Evolutionary conservation across 37 sponge, comb jelly and placozoan species (phyloP).

Genomic region (Axinella damicornis): DNA sequence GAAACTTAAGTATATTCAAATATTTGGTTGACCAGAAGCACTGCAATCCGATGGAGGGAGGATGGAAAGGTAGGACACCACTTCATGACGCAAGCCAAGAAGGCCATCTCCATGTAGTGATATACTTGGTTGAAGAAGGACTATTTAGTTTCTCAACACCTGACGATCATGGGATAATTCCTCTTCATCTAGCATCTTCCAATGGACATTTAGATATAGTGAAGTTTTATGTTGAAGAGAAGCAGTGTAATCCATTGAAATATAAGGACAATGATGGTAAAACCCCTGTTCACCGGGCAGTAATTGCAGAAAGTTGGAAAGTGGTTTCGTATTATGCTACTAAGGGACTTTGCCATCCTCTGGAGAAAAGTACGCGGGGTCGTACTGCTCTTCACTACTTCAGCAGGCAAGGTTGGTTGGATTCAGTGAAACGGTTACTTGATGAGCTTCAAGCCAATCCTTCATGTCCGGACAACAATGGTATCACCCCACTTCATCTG

Average conservation of each 20-base stretch:
- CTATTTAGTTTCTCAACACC: background rate
- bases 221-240: background rate
- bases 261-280: background rate
- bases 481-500: background rate
- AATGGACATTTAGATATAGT: conserved; percentile 11
- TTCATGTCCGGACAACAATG: background rate
- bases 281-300: conserved; percentile 4
- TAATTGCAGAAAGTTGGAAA: background rate
- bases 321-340: background rate
- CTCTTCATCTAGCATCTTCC: conserved; percentile 9
- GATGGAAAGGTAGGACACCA: conserved; percentile 10
- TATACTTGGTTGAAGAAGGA: conserved; percentile 1
- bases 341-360: background rate
- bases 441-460: conserved; percentile 7
- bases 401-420: background rate
- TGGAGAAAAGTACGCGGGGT: background rate
- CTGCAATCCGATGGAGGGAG: conserved; percentile 9
- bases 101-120: conserved; percentile 18
- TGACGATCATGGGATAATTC: background rate
- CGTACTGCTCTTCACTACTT: background rate
- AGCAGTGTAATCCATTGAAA: background rate
- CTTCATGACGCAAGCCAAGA: conserved; percentile 34
- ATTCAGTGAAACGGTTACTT: background rate
- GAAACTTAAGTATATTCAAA: conserved; percentile 21
- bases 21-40: background rate